Evolutionary conservation across 2,888 invertebrate genomes (phyloP), one percentile per base, ranked within the genome.

Genomic region (Drosophila pullipes): DNA sequence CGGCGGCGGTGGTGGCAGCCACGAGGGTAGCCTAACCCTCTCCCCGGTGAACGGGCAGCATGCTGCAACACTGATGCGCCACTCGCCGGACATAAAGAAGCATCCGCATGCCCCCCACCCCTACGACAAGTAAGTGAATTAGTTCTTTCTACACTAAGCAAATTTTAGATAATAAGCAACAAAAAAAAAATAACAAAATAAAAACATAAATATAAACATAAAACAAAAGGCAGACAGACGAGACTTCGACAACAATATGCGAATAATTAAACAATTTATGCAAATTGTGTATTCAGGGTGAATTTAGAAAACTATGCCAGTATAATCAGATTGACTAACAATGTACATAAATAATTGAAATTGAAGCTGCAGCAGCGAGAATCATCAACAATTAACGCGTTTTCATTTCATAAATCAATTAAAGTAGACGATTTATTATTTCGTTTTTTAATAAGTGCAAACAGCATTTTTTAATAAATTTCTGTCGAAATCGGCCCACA

Each of bases 11-110:
- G 55, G 55, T 28, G 78, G 74, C 52, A 84, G 76, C 53, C 88
- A 84, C 31, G 84, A 85, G n/a, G 81, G 75, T 44, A 85, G 86
- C 31, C 60, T 84, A 49, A 77, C 80, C 2, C 77, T 84, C 10
- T 89, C 85, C 69, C 89, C 92, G 50, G 91, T 87, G 64, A 92
- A 91, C 77, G 85, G 89, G 6, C 92, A 92, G 72, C 93, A 91
- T 74, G 91, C 91, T 78, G 92, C 91, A 76, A 93, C 93, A 52
- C 79, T 93, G 50, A 89, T 93, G 87, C 91, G 93, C 25, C 90
- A 87, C 55, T 86, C 87, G 70, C 91, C 93, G 70, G 93, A 92
- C 85, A 91, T 93, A 82, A 93, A 90, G 88, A 84, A 82, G 52
- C 82, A 82, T 64, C 72, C 82, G 50, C 82, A 81, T 33, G 64